Conservation (phyloP, 2,888 invertebrate genomes). For the Trichogramma dendrolimi region DNA sequence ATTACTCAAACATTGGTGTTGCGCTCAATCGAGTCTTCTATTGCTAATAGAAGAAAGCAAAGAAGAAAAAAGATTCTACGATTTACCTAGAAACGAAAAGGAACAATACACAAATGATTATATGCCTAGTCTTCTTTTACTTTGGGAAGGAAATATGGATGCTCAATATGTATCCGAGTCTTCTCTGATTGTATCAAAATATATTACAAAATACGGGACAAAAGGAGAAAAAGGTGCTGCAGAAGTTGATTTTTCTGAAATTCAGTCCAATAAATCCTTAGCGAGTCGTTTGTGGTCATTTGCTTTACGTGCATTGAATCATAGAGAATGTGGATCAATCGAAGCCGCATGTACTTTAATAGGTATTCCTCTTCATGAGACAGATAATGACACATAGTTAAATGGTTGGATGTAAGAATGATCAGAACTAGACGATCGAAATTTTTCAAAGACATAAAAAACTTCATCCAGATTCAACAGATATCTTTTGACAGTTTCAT, state of each 20-base stretch:
- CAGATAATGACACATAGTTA: neutral
- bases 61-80: no score
- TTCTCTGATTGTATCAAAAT: no score
- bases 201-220: neutral
- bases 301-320: neutral
- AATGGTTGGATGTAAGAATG: neutral
- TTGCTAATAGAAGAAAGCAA: no score
- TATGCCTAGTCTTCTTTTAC: no score
- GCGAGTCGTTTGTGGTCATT: neutral
- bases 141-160: no score
- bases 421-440: neutral
- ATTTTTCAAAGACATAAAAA: neutral
- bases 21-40: no score
- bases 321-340: constrained; percentile 1
- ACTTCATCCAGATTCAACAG: neutral
- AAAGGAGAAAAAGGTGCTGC: constrained; percentile 3
- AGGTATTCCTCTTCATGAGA: neutral
- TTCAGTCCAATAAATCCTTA: neutral
- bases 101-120: no score
- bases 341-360: neutral
- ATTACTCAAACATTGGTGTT: no score
- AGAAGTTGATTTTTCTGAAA: neutral
- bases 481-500: constrained; percentile 4
- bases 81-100: no score
- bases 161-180: no score